Evolutionary conservation across 1,140 invertebrate species (phyloP).

Genomic region (Rhyacophila brunnea): DNA sequence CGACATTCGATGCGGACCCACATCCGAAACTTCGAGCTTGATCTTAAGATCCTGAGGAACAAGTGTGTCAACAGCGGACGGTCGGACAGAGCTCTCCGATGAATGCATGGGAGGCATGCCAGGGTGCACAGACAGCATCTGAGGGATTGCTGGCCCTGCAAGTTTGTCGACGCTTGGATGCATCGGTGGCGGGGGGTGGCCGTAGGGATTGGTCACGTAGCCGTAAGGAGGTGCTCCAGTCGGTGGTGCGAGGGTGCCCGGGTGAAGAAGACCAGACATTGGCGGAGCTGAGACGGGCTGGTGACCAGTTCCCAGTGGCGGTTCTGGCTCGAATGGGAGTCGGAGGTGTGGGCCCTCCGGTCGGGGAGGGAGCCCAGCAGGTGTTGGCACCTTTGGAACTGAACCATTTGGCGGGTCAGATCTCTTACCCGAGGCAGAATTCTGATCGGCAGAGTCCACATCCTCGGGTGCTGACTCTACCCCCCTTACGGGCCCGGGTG

Average conservation of each 20-base stretch:
- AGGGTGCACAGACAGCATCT: slow-evolving; percentile 50
- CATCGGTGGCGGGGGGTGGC: slow-evolving; percentile 41
- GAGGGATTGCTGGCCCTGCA: slow-evolving; percentile 52
- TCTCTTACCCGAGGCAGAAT: slow-evolving; percentile 4
- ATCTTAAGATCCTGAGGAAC: slow-evolving; percentile 78
- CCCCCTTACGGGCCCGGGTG: not conserved
- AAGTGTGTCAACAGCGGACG: slow-evolving; percentile 49
- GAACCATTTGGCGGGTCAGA: not conserved
- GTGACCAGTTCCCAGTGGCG: slow-evolving; percentile 47
- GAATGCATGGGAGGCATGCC: slow-evolving; percentile 25
- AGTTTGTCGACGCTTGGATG: slow-evolving; percentile 43
- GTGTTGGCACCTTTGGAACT: slow-evolving; percentile 40
- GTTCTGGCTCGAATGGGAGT: slow-evolving; percentile 48
- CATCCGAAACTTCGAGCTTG: slow-evolving; percentile 69
- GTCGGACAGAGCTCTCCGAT: slow-evolving; percentile 40
- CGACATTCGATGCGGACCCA: slow-evolving; percentile 38
- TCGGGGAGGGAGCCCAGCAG: slow-evolving; percentile 40
- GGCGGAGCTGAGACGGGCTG: slow-evolving; percentile 40
- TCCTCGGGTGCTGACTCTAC: slow-evolving; percentile 7
- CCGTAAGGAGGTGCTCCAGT: slow-evolving; percentile 53
- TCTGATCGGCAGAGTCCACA: slow-evolving; percentile 10
- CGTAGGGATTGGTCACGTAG: slow-evolving; percentile 53
- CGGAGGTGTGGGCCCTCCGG: slow-evolving; percentile 44
- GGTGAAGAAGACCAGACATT: slow-evolving; percentile 53
- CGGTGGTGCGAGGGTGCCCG: slow-evolving; percentile 52